Conservation (phyloP, 2,797 vertebrate genomes). For the Semotilus atromaculatus region DNA sequence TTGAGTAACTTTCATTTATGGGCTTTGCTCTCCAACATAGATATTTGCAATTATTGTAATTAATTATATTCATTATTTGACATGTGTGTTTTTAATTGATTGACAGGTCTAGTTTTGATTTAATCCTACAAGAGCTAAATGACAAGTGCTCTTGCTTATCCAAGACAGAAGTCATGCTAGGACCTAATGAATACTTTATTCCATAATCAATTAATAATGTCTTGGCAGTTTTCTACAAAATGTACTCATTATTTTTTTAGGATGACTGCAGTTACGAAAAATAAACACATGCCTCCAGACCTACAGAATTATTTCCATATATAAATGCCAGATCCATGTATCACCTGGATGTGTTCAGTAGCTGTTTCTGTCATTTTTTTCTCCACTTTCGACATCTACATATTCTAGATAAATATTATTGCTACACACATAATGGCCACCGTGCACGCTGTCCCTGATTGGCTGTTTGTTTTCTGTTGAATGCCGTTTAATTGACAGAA, state of each 20-base stretch:
- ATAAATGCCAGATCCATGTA: constrained; percentile 3
- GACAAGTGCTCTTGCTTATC: not conserved
- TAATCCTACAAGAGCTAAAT: not conserved
- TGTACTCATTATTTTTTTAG: constrained; percentile 69
- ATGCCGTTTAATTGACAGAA: constrained; percentile 63
- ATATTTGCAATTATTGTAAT: not conserved
- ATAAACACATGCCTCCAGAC: constrained; percentile 52
- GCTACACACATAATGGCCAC: constrained; percentile 20
- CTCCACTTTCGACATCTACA: constrained; percentile 28
- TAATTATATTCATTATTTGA: not conserved
- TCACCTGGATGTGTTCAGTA: not conserved
- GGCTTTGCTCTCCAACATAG: not conserved
- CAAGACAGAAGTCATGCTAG: constrained; percentile 67
- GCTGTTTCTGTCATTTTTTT: constrained; percentile 10
- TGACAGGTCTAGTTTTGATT: not conserved
- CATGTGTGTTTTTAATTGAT: not conserved
- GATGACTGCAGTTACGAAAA: constrained; percentile 51
- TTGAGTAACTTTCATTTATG: not conserved
- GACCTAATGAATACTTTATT: constrained; percentile 77
- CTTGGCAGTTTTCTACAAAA: constrained; percentile 67
- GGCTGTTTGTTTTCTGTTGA: constrained; percentile 56
- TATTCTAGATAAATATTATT: constrained; percentile 42
- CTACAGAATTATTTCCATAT: not conserved
- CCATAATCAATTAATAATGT: constrained; percentile 76
- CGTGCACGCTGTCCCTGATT: not conserved